phyloP scores from a whole-genome alignment of 2,888 invertebrate genomes.

The Hirtodrosophila cameraria region DNA sequence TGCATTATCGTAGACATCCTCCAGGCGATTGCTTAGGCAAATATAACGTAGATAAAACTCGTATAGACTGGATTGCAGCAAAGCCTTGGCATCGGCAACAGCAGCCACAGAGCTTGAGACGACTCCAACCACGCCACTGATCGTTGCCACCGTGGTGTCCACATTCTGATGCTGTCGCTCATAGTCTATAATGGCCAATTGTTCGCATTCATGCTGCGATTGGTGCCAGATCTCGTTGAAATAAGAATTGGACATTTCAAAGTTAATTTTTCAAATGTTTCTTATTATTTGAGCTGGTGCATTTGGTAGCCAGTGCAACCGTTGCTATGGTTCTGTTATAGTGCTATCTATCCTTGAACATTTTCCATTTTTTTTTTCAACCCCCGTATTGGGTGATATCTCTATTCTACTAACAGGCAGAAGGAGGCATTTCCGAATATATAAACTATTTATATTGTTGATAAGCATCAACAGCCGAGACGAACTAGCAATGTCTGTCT shows the following conservation, averaged over 20 bases:
- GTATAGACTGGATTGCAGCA: constrained; percentile 86
- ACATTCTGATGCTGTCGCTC: constrained; percentile 88
- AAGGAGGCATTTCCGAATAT: too few relatives aligned
- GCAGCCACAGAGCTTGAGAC: constrained; percentile 52
- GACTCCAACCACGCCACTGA: constrained; percentile 85
- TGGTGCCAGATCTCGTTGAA: constrained; percentile 89
- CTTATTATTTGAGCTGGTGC: not conserved
- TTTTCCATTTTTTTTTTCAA: too few relatives aligned
- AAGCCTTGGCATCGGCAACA: constrained; percentile 83
- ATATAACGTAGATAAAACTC: constrained; percentile 93
- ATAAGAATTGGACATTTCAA: constrained; percentile 89
- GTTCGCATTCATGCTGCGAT: constrained; percentile 85
- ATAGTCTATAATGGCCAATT: constrained; percentile 83
- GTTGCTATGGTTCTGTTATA: constrained; percentile 38
- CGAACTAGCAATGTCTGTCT: too few relatives aligned
- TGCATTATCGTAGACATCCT: constrained; percentile 91
- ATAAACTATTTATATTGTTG: too few relatives aligned
- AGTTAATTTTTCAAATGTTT: not conserved
- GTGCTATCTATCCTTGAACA: too few relatives aligned
- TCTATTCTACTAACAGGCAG: too few relatives aligned
- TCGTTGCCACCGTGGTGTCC: constrained; percentile 74
- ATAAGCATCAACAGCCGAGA: too few relatives aligned
- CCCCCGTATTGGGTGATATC: too few relatives aligned
- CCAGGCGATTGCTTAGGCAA: constrained; percentile 89
- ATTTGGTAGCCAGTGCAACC: not conserved